These are phyloP conservation scores for Gandaritis pyraliata DNA, from an alignment of 2,888 invertebrate species.

Conservation along the genomic window DNA sequence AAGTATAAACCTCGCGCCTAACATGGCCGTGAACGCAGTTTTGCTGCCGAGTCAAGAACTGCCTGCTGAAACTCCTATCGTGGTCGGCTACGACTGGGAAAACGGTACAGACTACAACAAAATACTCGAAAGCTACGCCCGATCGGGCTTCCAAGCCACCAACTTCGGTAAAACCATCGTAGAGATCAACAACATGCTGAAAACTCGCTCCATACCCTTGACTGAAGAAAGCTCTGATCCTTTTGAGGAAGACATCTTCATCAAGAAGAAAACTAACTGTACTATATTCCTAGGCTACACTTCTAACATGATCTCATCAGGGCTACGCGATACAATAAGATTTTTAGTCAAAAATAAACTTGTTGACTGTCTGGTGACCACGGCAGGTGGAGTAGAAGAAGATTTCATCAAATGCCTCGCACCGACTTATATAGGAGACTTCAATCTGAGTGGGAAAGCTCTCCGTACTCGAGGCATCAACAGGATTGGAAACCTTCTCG, in stretches of 20 bases:
- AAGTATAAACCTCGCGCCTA: constrained; percentile 63
- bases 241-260: constrained; percentile 92
- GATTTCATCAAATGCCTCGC: constrained; percentile 99
- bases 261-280: constrained; percentile 90
- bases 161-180: constrained; percentile 95
- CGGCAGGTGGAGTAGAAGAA: constrained; percentile 99
- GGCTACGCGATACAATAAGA: constrained; percentile 94
- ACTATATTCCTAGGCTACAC: constrained; percentile 99
- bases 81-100: constrained; percentile 97
- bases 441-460: constrained; percentile 90
- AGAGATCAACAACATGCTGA: constrained; percentile 96
- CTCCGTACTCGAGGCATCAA: constrained; percentile 95
- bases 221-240: constrained; percentile 86
- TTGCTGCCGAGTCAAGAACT: constrained; percentile 87
- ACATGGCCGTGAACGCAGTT: constrained; percentile 88
- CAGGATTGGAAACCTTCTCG: constrained; percentile 94
- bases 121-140: constrained; percentile 90
- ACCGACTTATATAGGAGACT: constrained; percentile 97
- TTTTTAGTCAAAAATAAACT: constrained; percentile 87
- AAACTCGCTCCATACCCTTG: constrained; percentile 88
- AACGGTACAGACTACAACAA: constrained; percentile 93
- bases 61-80: constrained; percentile 87
- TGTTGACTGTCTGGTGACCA: constrained; percentile 98
- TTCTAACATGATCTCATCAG: constrained; percentile 98
- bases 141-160: constrained; percentile 98